These are phyloP conservation scores for Dicranocentrus wangi DNA, from an alignment of 2,888 invertebrate genomes.

Conservation along the genomic window DNA sequence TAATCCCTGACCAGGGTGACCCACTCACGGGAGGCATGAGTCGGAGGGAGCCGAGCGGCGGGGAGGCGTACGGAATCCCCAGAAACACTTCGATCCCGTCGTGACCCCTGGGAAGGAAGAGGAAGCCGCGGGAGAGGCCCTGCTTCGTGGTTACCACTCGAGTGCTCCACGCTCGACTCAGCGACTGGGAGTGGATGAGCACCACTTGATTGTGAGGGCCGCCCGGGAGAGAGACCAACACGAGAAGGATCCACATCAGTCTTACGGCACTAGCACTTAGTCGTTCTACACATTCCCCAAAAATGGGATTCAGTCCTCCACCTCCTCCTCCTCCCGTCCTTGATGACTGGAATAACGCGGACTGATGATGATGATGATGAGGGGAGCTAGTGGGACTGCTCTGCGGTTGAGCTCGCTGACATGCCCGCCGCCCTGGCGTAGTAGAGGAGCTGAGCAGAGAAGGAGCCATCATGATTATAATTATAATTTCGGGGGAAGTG, in stretches of 20 bases:
- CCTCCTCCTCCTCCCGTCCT: conserved; percentile 25
- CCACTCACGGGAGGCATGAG: conserved; percentile 98
- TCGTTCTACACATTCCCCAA: conserved; percentile 25
- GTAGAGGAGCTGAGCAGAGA: conserved; percentile 35
- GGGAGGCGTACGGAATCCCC: conserved; percentile 91
- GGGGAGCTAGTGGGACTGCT: conserved; percentile 31
- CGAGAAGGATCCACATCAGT: conserved; percentile 51
- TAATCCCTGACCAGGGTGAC: conserved; percentile 92
- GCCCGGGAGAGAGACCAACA: conserved; percentile 46
- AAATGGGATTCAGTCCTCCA: conserved; percentile 8
- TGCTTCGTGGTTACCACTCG: conserved; percentile 68
- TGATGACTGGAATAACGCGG: conserved; percentile 29
- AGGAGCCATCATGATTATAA: conserved; percentile 49
- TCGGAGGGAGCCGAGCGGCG: conserved; percentile 89
- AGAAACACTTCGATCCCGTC: conserved; percentile 72
- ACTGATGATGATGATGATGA: conserved; percentile 35
- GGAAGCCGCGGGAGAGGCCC: conserved; percentile 68
- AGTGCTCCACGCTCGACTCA: conserved; percentile 46
- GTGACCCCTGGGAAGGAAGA: conserved; percentile 67
- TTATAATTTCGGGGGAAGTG: conserved; percentile 39
- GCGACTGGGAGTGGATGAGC: conserved; percentile 43
- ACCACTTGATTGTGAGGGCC: conserved; percentile 52
- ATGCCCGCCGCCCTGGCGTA: conserved; percentile 16
- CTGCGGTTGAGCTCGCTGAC: conserved; percentile 48
- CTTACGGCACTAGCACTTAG: conserved; percentile 40